A percentile compares a stretch with the other conserved stretches of the same genome.
These are phyloP conservation scores for Cyclopterus lumpus DNA, from an alignment of 2,797 vertebrate species.

Conservation along the genomic window DNA sequence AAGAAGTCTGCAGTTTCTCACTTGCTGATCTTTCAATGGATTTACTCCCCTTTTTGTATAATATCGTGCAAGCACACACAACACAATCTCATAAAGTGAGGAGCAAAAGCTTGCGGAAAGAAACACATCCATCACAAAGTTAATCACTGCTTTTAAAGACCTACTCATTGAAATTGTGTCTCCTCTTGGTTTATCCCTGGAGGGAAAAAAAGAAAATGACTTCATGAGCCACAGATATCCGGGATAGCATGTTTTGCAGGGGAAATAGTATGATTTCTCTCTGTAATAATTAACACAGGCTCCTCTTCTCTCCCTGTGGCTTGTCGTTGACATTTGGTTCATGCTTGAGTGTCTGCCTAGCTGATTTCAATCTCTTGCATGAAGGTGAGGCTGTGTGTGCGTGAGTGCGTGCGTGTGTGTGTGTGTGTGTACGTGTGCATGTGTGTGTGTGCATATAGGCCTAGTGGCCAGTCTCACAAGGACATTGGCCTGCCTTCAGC, in stretches of 20 bases:
- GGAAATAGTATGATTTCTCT: conserved; percentile 68
- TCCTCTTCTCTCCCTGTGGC: conserved; percentile 79
- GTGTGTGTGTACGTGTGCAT: conserved; percentile 34
- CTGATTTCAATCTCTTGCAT: conserved; percentile 87
- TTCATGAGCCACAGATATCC: conserved; percentile 76
- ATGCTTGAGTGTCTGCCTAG: conserved; percentile 87
- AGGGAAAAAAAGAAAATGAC: conserved; percentile 72
- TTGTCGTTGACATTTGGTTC: conserved; percentile 87
- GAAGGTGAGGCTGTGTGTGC: conserved; percentile 75
- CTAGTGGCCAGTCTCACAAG: conserved; percentile 74
- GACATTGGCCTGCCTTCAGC: conserved; percentile 67
- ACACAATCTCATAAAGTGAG: conserved; percentile 44
- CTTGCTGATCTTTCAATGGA: conserved; percentile 37
- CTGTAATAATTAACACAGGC: conserved; percentile 83
- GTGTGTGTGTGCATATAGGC: conserved; percentile 44
- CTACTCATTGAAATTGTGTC: conserved; percentile 74
- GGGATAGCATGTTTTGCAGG: conserved; percentile 68
- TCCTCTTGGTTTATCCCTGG: conserved; percentile 68
- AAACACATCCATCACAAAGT: conserved; percentile 64
- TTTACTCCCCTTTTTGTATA: conserved; percentile 18
- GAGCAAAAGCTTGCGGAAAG: conserved; percentile 32
- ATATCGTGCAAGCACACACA: conserved; percentile 54
- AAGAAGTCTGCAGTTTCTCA: conserved; percentile 56
- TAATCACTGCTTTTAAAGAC: conserved; percentile 80
- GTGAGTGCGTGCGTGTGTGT: conserved; percentile 44